Evolutionary conservation across 2,113 vertebrate species (phyloP).

Genomic region (Delphinus delphis): DNA sequence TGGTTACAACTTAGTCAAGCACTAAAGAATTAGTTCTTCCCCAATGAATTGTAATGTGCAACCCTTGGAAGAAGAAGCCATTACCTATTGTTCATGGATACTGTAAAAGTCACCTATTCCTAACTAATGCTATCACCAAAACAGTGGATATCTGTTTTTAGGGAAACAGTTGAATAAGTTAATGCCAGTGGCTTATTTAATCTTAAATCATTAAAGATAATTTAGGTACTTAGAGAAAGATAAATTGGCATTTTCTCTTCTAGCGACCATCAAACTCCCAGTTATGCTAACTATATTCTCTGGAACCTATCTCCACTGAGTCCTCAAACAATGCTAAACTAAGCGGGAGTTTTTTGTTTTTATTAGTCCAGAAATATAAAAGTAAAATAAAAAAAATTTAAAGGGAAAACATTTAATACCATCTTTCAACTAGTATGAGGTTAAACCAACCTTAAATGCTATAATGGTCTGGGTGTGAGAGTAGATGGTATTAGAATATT

Average conservation of each 20-base stretch:
- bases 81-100: neutral
- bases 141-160: neutral
- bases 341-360: neutral
- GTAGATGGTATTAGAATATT: neutral
- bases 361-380: neutral
- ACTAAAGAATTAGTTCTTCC: neutral
- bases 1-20: neutral
- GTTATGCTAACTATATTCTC: neutral
- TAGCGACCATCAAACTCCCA: neutral
- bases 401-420: neutral
- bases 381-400: neutral
- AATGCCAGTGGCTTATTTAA: neutral
- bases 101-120: neutral
- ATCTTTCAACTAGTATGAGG: neutral
- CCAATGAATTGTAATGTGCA: neutral
- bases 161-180: neutral
- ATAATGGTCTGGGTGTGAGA: neutral
- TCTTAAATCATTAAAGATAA: constrained; percentile 37
- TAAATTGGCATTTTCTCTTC: constrained; percentile 40
- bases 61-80: neutral
- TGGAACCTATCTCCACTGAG: neutral
- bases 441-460: neutral
- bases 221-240: constrained; percentile 7
- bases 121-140: constrained; percentile 25
- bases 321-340: neutral